phyloP scores from a whole-genome alignment of 2,888 invertebrate genomes.

The Tenthredo mesomela region DNA sequence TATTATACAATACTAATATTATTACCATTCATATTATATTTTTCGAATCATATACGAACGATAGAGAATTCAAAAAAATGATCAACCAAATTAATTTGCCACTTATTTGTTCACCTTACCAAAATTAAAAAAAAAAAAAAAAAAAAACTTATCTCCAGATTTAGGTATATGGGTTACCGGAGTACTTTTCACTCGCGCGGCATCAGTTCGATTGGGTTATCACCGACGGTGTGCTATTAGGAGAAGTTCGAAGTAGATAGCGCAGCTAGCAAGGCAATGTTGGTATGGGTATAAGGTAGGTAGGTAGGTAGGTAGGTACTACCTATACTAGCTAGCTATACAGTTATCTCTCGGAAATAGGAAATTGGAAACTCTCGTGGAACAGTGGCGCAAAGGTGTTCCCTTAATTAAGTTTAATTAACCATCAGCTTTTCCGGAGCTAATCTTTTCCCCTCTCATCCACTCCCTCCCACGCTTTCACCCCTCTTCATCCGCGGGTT shows the following conservation, averaged over 20 bases:
- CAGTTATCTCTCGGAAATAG: slow-evolving; percentile 21
- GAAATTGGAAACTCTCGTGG: slow-evolving; percentile 46
- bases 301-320: too few relatives aligned
- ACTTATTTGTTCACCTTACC: neutral
- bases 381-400: slow-evolving; percentile 49
- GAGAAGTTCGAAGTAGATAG: slow-evolving; percentile 24
- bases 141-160: neutral
- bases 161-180: neutral
- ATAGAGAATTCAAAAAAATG: too few relatives aligned
- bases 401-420: slow-evolving; percentile 50
- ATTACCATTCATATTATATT: too few relatives aligned
- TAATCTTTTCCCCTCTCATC: slow-evolving; percentile 20
- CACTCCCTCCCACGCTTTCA: too few relatives aligned
- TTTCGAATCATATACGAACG: too few relatives aligned
- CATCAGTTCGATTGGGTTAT: slow-evolving; percentile 41
- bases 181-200: slow-evolving; percentile 30
- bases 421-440: slow-evolving; percentile 45
- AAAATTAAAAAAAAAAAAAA: neutral
- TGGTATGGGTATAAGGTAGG: neutral
- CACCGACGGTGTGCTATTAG: neutral
- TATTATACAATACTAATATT: too few relatives aligned
- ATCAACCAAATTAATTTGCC: too few relatives aligned
- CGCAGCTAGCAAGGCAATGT: too few relatives aligned
- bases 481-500: neutral
- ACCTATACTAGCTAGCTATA: neutral